A percentile compares a stretch with the other conserved stretches of the same genome.
Conservation (phyloP, 2,797 vertebrate species). For the Falco concolor region DNA sequence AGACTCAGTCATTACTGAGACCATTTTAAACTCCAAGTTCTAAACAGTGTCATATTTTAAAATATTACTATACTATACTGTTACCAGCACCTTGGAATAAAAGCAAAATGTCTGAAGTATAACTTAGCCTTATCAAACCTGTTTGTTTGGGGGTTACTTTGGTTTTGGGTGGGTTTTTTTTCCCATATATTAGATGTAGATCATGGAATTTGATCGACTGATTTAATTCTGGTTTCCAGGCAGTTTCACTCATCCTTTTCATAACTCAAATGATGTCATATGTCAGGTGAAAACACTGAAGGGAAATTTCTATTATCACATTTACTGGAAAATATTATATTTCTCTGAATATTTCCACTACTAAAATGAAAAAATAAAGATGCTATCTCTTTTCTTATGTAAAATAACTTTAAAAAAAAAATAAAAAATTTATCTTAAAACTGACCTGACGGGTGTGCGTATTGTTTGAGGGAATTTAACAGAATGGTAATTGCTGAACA, state of each 20-base stretch:
- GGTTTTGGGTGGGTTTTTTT: background rate
- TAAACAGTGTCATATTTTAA: background rate
- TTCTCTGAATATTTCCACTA: background rate
- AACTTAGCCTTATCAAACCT: background rate
- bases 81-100: background rate
- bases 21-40: background rate
- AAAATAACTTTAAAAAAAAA: background rate
- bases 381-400: background rate
- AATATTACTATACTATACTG: background rate
- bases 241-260: background rate
- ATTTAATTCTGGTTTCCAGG: background rate
- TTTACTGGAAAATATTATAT: background rate
- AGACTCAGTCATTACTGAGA: background rate
- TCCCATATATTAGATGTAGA: background rate
- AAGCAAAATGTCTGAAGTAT: background rate
- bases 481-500: background rate
- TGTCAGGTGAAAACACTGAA: background rate
- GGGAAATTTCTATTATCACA: background rate
- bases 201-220: background rate
- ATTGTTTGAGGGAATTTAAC: background rate
- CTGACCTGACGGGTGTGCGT: background rate
- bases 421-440: background rate
- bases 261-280: background rate
- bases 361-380: background rate
- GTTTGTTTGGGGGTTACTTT: background rate